Conservation (phyloP, 2,888 invertebrate genomes). For the Agriotes lineatus region DNA sequence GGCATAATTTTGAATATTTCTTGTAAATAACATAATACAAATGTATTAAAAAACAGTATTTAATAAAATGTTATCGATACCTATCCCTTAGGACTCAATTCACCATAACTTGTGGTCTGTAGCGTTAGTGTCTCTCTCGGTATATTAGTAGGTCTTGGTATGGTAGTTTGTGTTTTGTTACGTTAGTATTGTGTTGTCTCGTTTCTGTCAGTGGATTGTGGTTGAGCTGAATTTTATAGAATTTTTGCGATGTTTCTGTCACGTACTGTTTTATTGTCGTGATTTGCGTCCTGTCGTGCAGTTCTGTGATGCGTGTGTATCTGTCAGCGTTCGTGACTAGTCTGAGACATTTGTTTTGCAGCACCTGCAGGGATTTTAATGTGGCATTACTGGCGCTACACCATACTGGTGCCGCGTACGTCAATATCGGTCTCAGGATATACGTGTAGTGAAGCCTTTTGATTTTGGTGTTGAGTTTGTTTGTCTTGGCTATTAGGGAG, state of each 20-base stretch:
- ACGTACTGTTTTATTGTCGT: conserved; percentile 25
- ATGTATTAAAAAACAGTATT: too few species aligned
- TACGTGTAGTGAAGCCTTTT: conserved; percentile 50
- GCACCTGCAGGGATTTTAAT: conserved; percentile 38
- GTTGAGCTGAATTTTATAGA: conserved; percentile 25
- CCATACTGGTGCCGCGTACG: conserved; percentile 52
- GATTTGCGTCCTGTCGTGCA: neutral
- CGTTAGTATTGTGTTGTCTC: neutral
- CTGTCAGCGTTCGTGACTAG: conserved; percentile 7
- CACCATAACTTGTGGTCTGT: neutral
- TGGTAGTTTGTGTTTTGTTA: conserved; percentile 1
- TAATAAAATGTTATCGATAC: neutral
- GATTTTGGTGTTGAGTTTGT: conserved; percentile 26
- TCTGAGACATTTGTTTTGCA: conserved; percentile 46
- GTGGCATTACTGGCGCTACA: conserved; percentile 40
- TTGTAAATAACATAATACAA: too few species aligned
- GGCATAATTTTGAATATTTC: too few species aligned
- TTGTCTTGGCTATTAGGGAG: conserved; percentile 27
- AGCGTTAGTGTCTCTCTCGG: neutral
- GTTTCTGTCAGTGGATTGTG: conserved; percentile 23
- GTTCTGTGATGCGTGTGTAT: conserved; percentile 8
- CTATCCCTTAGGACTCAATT: neutral
- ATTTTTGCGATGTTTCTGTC: too few species aligned
- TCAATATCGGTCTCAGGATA: conserved; percentile 46
- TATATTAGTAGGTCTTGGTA: neutral